Conservation (phyloP, 2,888 invertebrate genomes). For the Elysia crispata region DNA sequence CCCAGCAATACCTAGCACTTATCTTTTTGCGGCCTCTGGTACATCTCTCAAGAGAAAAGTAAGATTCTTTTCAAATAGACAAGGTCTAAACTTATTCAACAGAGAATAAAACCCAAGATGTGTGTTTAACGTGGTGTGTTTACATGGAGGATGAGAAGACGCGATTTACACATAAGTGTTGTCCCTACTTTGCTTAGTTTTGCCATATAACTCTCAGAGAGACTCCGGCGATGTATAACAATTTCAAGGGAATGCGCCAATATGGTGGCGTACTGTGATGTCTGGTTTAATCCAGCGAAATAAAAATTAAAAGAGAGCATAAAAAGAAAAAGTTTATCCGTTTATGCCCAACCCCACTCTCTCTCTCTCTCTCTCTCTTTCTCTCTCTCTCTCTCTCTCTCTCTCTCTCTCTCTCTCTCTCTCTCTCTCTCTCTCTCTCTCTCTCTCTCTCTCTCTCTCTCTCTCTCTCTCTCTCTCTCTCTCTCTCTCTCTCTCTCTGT, state of each 20-base stretch:
- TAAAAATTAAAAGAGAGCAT: neutral
- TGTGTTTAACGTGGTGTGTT: no score
- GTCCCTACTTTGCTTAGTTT: neutral
- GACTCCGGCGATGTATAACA: neutral
- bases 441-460: constrained; percentile 41
- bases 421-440: constrained; percentile 13
- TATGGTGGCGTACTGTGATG: no score
- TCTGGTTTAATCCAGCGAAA: no score
- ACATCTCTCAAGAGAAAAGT: no score
- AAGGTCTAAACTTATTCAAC: no score
- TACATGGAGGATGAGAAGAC: no score
- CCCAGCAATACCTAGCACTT: no score
- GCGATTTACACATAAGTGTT: neutral
- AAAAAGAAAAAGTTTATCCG: neutral
- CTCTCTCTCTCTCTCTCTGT: neutral
- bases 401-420: constrained; percentile 34
- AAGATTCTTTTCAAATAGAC: no score
- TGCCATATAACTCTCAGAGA: neutral
- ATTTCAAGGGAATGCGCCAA: no score
- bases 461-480: constrained; percentile 16
- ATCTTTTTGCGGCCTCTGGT: no score
- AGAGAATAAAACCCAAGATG: no score
- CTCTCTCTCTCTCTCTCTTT: constrained; percentile 7
- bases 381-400: constrained; percentile 18
- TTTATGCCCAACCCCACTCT: neutral